Evolutionary conservation across 2,888 invertebrate species (phyloP).

Genomic region (Acanthacorydalis orientalis): DNA sequence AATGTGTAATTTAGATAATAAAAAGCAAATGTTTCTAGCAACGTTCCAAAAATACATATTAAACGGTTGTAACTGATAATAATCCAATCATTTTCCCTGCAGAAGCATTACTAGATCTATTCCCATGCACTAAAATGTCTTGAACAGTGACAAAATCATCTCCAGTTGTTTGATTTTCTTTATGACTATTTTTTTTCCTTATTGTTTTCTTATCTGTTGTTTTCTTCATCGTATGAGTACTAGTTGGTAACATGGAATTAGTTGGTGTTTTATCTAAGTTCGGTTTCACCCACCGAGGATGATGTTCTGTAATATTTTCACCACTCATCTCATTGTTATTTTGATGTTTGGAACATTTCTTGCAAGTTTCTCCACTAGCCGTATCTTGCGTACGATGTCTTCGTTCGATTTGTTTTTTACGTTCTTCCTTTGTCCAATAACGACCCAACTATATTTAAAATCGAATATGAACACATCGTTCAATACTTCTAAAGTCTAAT

Average conservation of each 20-base stretch:
- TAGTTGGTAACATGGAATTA: slow-evolving; percentile 15
- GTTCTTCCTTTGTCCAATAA: slow-evolving; percentile 61
- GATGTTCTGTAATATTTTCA: background rate
- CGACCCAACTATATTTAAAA: slow-evolving; percentile 34
- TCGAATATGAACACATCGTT: background rate
- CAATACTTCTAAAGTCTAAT: too few species aligned
- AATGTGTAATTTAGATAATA: too few species aligned
- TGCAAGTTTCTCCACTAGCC: slow-evolving; percentile 14
- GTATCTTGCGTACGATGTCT: slow-evolving; percentile 24
- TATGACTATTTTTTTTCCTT: slow-evolving; percentile 22
- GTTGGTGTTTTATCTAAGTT: slow-evolving; percentile 25
- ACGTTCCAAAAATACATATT: slow-evolving; percentile 11
- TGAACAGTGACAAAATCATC: slow-evolving; percentile 38
- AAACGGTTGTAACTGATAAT: slow-evolving; percentile 36
- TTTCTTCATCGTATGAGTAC: slow-evolving; percentile 11
- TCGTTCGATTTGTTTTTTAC: slow-evolving; percentile 54
- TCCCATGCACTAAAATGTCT: slow-evolving; percentile 35
- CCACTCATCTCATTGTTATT: background rate
- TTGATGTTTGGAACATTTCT: slow-evolving; percentile 1
- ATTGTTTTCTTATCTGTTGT: slow-evolving; percentile 7
- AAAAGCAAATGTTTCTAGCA: too few species aligned
- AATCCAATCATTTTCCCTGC: slow-evolving; percentile 38
- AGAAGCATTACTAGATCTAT: slow-evolving; percentile 21
- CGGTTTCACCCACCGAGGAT: slow-evolving; percentile 28
- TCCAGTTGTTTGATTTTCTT: slow-evolving; percentile 18